Base-by-base conservation (phyloP, 2,113 vertebrate species). In the Podarcis cretensis region DNA sequence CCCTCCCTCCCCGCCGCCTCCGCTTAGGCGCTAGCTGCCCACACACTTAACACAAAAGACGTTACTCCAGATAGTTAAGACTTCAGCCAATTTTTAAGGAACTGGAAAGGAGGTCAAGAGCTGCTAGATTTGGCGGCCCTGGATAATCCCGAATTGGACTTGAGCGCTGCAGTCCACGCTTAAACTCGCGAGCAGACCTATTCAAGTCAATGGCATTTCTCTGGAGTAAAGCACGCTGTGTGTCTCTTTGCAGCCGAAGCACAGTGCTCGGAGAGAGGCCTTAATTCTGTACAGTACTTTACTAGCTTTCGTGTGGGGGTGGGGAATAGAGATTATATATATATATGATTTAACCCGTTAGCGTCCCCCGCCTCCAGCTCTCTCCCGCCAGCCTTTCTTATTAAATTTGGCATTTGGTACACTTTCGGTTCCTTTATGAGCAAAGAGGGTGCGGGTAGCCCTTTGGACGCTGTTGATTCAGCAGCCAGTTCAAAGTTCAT, bases 11-110 rank as follows among this genome's bases (percentile, higher is more conserved):
- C 75, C 43, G 8, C 43, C 43, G 43, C 43, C 43, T 48, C 9
- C 1, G 54, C 3, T 1, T 3, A 59, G 2, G 32, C 0, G 3
- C 1, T 6, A 63, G 25, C 18, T 32, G 40, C 7, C 23, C 37
- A 25, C 0, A n/a, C 32, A 20, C 1, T 32, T 9, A 21, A 3
- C 40, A 86, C 30, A 54, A 30, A 48, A 23, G 12, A 4, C 40
- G 4, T 7, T n/a, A 43, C 4, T 25, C 57, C 59, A 18, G 6
- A n/a, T 25, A 23, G 2, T 7, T 8, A 10, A 37, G 48, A 35
- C 12, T 25, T n/a, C 43, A 4, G 1, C 43, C 48, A 3, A 40
- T 10, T 81, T 71, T 76, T 32, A 18, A 37, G 12, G 10, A 23
- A 20, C n/a, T 23, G 21, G 14, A 83, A 35, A 69, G 9, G 32